These are phyloP conservation scores for Puntigrus tetrazona DNA, from an alignment of 2,113 vertebrate genomes.

Conservation along the genomic window DNA sequence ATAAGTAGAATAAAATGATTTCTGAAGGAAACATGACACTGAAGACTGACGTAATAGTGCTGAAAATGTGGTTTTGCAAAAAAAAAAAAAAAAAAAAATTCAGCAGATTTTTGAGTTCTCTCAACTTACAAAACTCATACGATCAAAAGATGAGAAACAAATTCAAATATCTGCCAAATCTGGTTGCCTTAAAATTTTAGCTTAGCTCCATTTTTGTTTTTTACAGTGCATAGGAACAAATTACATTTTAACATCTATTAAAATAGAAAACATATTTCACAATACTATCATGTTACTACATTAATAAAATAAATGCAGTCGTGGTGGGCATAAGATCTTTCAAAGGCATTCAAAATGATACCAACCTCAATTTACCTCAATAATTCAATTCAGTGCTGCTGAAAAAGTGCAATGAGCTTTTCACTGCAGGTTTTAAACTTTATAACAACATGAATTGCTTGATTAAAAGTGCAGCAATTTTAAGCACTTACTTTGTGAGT, in stretches of 20 bases:
- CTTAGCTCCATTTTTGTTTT: too few relatives aligned
- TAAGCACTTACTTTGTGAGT: slow-evolving; percentile 37
- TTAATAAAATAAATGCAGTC: background rate
- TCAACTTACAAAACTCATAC: too few relatives aligned
- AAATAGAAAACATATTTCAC: too few relatives aligned
- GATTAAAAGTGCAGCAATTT: background rate
- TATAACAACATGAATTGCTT: background rate
- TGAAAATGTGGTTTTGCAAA: background rate
- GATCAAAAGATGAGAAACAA: too few relatives aligned
- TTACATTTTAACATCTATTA: too few relatives aligned
- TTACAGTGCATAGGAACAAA: too few relatives aligned
- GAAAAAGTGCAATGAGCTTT: slow-evolving; percentile 1
- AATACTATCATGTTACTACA: background rate
- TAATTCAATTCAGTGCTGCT: background rate
- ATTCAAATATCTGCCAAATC: too few relatives aligned
- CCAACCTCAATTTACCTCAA: background rate
- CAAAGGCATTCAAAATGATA: too few relatives aligned
- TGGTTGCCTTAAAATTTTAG: too few relatives aligned
- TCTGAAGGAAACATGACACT: background rate
- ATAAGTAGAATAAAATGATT: background rate
- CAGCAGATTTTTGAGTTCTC: too few relatives aligned
- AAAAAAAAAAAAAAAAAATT: too few relatives aligned
- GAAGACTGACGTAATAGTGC: background rate
- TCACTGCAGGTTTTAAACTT: background rate
- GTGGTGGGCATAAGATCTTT: too few relatives aligned